Conservation (phyloP, 2,113 vertebrate genomes). For the Bos javanicus region DNA sequence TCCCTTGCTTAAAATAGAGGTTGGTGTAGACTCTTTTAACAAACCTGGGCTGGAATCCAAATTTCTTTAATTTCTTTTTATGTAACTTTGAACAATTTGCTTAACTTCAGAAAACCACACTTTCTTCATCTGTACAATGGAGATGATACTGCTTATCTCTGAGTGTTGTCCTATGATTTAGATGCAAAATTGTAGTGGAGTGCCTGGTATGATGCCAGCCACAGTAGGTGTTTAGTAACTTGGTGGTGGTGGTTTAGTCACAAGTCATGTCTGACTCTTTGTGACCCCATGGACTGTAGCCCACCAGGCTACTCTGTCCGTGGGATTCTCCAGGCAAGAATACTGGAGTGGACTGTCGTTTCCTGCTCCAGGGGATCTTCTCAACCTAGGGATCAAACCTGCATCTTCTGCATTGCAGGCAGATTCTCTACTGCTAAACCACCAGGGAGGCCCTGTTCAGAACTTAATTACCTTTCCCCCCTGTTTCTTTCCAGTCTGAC, state of each 20-base stretch:
- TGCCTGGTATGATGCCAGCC: not conserved
- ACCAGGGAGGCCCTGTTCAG: not conserved
- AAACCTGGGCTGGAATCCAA: conserved; percentile 20
- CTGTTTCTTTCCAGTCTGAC: not conserved
- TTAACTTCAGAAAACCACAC: not conserved
- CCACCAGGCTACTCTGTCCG: not conserved
- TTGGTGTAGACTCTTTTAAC: not conserved
- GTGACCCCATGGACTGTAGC: not conserved
- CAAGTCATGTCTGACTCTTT: not conserved
- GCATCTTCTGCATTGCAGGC: not conserved
- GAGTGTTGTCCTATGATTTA: not conserved
- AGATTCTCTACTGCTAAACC: not conserved
- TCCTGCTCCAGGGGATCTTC: not conserved
- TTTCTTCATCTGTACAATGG: not conserved
- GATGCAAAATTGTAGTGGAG: not conserved
- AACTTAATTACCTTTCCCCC: not conserved
- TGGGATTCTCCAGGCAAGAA: not conserved
- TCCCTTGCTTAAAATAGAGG: conserved; percentile 53
- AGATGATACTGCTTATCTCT: not conserved
- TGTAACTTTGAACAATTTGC: not conserved
- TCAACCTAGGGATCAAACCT: not conserved
- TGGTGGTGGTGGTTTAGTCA: not conserved
- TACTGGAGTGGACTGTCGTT: not conserved
- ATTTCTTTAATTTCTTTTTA: conserved; percentile 30
- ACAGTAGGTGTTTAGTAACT: not conserved